A percentile compares a stretch with the other conserved stretches of the same genome.
Conservation (phyloP, 2,797 vertebrate genomes). For the Aphelocoma californica region DNA sequence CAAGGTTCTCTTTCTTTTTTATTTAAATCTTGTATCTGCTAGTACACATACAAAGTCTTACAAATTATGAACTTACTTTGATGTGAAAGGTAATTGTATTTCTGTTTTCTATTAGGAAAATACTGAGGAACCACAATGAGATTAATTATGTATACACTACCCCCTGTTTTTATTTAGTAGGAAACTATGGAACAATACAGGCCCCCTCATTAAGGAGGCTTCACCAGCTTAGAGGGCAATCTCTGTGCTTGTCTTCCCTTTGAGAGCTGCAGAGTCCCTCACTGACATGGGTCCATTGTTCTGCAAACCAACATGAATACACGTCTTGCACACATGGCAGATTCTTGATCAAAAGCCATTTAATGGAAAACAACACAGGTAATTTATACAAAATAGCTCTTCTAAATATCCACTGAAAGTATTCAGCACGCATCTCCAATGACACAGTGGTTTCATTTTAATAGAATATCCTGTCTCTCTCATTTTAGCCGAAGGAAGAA, state of each 20-base stretch:
- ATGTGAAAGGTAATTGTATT: background rate
- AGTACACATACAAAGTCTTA: background rate
- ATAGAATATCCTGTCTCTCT: background rate
- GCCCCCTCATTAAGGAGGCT: background rate
- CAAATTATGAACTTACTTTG: background rate
- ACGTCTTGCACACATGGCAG: background rate
- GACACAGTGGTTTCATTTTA: background rate
- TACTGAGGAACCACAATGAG: background rate
- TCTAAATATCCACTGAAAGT: background rate
- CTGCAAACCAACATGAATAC: background rate
- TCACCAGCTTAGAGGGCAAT: background rate
- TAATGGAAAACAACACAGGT: background rate
- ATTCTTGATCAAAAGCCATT: background rate
- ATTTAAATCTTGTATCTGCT: background rate
- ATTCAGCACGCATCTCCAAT: accelerated
- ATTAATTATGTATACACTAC: background rate
- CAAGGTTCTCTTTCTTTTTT: background rate
- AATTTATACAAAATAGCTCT: background rate
- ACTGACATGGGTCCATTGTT: background rate
- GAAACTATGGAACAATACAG: background rate
- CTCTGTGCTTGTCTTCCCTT: background rate
- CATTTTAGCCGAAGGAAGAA: background rate
- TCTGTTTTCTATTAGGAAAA: background rate
- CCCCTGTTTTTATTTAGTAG: background rate
- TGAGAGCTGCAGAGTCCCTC: background rate